Percentiles rank a stretch among this genome's conserved stretches.
Evolutionary conservation across 2,888 invertebrate species (phyloP).

Genomic region (Athalia circularis): DNA sequence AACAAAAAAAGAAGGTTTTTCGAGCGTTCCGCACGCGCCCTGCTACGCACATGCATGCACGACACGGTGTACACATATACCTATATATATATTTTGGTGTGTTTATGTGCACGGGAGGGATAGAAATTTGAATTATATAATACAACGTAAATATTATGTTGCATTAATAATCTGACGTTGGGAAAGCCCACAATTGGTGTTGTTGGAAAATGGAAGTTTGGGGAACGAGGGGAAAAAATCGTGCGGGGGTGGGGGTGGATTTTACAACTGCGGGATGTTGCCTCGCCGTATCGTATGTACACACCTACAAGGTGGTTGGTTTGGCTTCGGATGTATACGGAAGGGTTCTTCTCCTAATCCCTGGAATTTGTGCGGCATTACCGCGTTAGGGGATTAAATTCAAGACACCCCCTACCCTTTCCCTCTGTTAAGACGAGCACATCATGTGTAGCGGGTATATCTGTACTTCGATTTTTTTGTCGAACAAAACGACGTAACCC

Average conservation of each 20-base stretch:
- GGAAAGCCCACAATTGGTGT: conserved; percentile 47
- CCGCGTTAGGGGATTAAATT: conserved; percentile 64
- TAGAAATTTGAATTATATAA: not conserved
- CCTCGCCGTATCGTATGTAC: no score
- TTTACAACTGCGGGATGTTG: no score
- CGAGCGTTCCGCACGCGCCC: no score
- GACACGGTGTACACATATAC: no score
- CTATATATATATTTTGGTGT: no score
- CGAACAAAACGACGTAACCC: not conserved
- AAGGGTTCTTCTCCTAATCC: conserved; percentile 67
- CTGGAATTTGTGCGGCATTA: conserved; percentile 66
- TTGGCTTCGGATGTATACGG: conserved; percentile 19
- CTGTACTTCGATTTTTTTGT: not conserved
- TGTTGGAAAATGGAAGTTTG: conserved; percentile 41
- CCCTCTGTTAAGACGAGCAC: conserved; percentile 45
- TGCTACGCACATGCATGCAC: no score
- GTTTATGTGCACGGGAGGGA: no score
- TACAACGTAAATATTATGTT: not conserved
- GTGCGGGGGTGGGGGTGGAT: no score
- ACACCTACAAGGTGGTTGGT: conserved; percentile 56
- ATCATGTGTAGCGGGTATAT: conserved; percentile 20
- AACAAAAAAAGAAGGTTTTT: no score
- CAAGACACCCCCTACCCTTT: conserved; percentile 56
- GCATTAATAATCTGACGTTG: not conserved
- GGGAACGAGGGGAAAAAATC: no score